Base-by-base conservation (phyloP, 1,140 invertebrate genomes). In the Ylistrum balloti region DNA sequence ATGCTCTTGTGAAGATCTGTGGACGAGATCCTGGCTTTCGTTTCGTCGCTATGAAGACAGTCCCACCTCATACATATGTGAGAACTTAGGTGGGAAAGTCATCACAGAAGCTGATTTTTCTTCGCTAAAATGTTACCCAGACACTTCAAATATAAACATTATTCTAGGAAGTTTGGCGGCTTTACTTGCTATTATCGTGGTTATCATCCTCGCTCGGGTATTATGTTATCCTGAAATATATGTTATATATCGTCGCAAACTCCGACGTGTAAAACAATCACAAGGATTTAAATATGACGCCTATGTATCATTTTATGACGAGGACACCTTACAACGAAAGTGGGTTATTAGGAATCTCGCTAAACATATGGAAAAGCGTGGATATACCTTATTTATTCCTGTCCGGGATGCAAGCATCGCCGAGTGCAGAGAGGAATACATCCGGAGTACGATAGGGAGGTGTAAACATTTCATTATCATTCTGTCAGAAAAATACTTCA, bases 231-330 rank as follows among this genome's bases (percentile, higher is more conserved):
- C 87, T 87, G 17, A 48, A 88, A 33, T 89, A 90, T 56, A 89
- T 89, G 89, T 87, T 92, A 17, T 90, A 88, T 33, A n/a, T 92
- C 17, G n/a, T 89, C 48, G 45, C 13, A 35, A 38, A 20, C n/a
- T 38, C n/a, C 34, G 13, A 1, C 17, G 9, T 22, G 33, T 28
- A 28, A 85, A 33, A 32, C 33, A 88, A 28, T 38, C 15, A 0
- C 34, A 15, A 15, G 28, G 33, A 15, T 45, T 41, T 20, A 87
- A 92, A 33, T 89, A 92, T 33, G 91, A 92, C 15, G 89, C 88
- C 0, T 92, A 90, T 34, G 33, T 92, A 85, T 92, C 91, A 1
- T 88, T 92, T 10, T 28, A 89, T 56, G 88, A 92, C 32, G 88
- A 89, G 34, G 87, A 90, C 45, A 33, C n/a, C 10, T 33, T 33